Evolutionary conservation across 2,888 invertebrate species (phyloP), one percentile per base, ranked within the genome.

Genomic region (Petrophora chlorosata): DNA sequence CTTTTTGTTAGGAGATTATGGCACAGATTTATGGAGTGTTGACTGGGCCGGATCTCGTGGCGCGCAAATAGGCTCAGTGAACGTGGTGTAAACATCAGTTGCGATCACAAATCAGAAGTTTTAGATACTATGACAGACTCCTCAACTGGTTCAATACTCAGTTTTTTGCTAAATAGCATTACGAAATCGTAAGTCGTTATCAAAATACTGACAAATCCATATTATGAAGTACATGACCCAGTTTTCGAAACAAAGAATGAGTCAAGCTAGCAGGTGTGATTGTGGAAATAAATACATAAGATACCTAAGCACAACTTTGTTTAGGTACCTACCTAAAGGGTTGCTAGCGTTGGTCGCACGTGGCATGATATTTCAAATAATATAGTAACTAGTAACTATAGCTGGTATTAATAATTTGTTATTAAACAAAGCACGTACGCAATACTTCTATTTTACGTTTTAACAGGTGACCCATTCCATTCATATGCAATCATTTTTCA

Each of bases 171-270:
- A 25, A 38, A 38, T n/a, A 25, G 23, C 5, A 41, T 54, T 52
- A 45, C 34, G 32, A 53, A 54, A 48, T 53, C 19, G 22, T 29
- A 39, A 39, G 48, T 46, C 41, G 51, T 46, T 54, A 49, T 56
- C 51, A 38, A 55, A 59, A 56, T 56, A 50, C 48, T 51, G 68
- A 73, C 73, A 79, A 78, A 78, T 77, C 73, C 76, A 75, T 74
- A 74, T 75, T 15, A 61, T 76, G 72, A 61, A 76, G 70, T 73
- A 70, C 72, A 79, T 78, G 85, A 79, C 85, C 85, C 65, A 82
- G 69, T 78, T 85, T 70, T 59, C 56, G 72, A 75, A 75, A 85
- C 82, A 85, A 84, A 79, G 82, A 82, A 69, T 84, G 84, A 87
- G 72, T 85, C 84, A 85, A 73, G 56, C 60, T 63, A 41, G 22